Evolutionary conservation across 64 coral and sea anemone species (phyloP), one percentile per base, ranked within the genome.

Genomic region (Hydrozoanthus tunicans): DNA sequence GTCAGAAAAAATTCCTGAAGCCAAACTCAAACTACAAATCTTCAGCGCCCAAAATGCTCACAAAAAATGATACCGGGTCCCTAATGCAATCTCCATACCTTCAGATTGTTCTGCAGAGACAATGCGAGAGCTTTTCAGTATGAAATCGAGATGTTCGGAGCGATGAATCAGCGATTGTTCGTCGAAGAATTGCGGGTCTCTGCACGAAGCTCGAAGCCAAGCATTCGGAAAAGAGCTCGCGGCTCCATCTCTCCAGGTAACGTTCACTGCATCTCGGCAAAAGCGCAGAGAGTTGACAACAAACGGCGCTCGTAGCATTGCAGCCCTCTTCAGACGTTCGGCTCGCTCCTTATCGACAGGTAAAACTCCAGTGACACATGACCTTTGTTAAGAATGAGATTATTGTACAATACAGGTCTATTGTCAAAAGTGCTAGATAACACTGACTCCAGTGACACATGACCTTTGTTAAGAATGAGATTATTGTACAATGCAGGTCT

Each of bases 171-270:
- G 9, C 9, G 82, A 86, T 13, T 86, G 64, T 56, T 86, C 64
- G 53, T 86, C 82, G 13, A 86, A 86, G 53, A 71, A 86, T 26
- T 57, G 53, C 25, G 15, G 10, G 52, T 86, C 82, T 12, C 65
- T 24, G 13, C 53, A 69, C 6, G 82, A 86, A 2, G 82, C 64
- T 27, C 82, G 70, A 52, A 86, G 51, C 82, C 82, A 86, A 3
- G 53, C 15, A 26, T n/a, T 86, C 10, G 82, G 82, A 12, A 72
- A 86, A 11, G 82, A 86, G 7, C 82, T 86, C 8, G 15, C 11
- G 51, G 82, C 82, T 1, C 82, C 82, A n/a, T 86, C 82, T 86
- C 66, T 6, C 82, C 82, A 86, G 32, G 82, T 71, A 3, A 86
- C 52, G 13, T 86, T 86, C 6, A 86, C 53, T 24, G 65, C 65